Percentiles rank a stretch among this genome's conserved stretches.
Evolutionary conservation across 2,113 vertebrate genomes (phyloP).

Genomic region (Elanus axillaris): DNA sequence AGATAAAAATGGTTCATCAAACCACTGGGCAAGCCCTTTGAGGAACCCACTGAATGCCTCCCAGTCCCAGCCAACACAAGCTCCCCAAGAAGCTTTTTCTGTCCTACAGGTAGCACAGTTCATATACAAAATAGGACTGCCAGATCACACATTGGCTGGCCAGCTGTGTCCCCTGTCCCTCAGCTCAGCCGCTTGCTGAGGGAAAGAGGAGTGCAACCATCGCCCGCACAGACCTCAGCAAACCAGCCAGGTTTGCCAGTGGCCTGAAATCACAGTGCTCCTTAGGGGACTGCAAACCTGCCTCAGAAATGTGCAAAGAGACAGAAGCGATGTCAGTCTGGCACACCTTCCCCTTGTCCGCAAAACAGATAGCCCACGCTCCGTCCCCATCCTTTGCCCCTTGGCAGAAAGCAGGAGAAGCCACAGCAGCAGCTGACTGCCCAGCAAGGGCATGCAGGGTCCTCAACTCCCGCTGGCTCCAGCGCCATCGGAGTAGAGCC

Average conservation of each 20-base stretch:
- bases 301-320: neutral
- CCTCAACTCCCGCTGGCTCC: neutral
- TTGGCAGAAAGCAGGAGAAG: neutral
- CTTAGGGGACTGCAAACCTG: neutral
- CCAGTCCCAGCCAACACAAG: neutral
- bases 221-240: neutral
- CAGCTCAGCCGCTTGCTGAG: neutral
- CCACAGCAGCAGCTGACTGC: neutral
- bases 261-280: neutral
- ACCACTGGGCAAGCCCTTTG: neutral
- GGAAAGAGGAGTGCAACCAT: neutral
- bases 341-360: neutral
- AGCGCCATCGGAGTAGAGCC: neutral
- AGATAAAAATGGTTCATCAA: neutral
- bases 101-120: neutral
- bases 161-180: neutral
- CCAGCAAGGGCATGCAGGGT: neutral
- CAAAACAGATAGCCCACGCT: neutral
- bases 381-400: neutral
- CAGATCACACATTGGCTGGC: accelerated
- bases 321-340: accelerated
- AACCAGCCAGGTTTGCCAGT: neutral
- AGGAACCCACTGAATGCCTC: neutral
- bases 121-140: neutral
- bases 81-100: neutral